Base-by-base conservation (phyloP, 1,140 invertebrate species). In the Pinna nobilis region DNA sequence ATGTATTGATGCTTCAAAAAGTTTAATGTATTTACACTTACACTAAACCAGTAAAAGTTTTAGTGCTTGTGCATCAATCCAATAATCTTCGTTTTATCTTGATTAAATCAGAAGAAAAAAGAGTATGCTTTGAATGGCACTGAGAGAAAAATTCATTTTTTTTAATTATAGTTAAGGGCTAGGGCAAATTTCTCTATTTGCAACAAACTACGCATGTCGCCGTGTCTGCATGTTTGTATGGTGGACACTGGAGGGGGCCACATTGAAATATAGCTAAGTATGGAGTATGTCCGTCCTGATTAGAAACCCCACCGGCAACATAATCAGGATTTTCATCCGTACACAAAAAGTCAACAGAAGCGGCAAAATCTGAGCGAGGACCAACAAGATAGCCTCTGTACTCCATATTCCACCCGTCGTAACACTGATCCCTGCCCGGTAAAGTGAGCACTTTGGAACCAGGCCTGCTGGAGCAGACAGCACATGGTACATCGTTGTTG, bases 381-480 rank as follows among this genome's bases (percentile, higher is more conserved):
- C 77, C 30, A 57, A 70, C 75, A 15, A 84, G 68, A 70, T 74
- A 77, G 2, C 82, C 82, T 9, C 25, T 25, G 67, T 82, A 84
- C 41, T 81, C 69, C 25, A 55, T 20, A 13, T 7, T 69, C 79
- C 79, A 84, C 1, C 71, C 78, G 4, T 32, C 11, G 18, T 75
- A 74, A 55, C 81, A 83, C 2, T 35, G 32, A 20, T 76, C 71
- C 37, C 73, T 66, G 2, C 70, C 81, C 1, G 81, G 83, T 35
- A 83, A 67, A 78, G 82, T 84, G 7, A 79, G 20, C 4, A 73
- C 28, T 5, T 60, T 50, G 6, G 32, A 20, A 3, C 49, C 51
- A 11, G 61, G 18, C 9, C 39, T 67, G 20, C 47, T 57, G 4
- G 25, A 20, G 32, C 71, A 78, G 1, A 67, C 71, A 1, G 71